Percentiles rank a stretch among this genome's conserved stretches.
phyloP scores from a whole-genome alignment of 2,888 invertebrate species.

The Agrilus mali region DNA sequence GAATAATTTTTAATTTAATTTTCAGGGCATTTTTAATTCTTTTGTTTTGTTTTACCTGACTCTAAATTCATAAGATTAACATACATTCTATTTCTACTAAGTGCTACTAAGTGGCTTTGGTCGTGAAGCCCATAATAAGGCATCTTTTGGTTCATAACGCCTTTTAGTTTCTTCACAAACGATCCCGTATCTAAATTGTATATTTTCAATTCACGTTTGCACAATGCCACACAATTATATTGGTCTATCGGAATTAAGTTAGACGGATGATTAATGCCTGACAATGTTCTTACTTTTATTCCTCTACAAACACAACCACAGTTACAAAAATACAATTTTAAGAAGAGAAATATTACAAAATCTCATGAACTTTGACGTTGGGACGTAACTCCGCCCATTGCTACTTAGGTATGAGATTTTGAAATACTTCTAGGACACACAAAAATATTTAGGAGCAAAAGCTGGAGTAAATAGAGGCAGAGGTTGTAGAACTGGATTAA shows the following conservation, averaged over 20 bases:
- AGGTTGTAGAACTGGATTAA: background rate
- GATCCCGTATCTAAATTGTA: slow-evolving; percentile 68
- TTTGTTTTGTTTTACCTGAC: slow-evolving; percentile 41
- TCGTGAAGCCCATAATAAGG: slow-evolving; percentile 80
- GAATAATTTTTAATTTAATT: slow-evolving; percentile 3
- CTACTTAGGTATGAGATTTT: no score
- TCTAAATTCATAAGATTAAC: slow-evolving; percentile 78
- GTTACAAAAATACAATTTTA: background rate
- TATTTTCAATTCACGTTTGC: slow-evolving; percentile 66
- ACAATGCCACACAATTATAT: slow-evolving; percentile 65
- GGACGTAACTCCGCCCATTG: no score
- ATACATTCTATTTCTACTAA: slow-evolving; percentile 80
- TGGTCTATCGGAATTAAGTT: slow-evolving; percentile 66
- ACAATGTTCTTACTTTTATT: slow-evolving; percentile 53
- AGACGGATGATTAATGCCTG: slow-evolving; percentile 64
- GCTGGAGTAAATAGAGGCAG: background rate
- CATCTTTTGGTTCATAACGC: slow-evolving; percentile 89
- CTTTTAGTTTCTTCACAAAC: slow-evolving; percentile 60
- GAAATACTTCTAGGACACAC: no score
- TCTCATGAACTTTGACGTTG: no score
- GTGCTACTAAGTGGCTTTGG: slow-evolving; percentile 63
- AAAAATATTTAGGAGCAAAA: no score
- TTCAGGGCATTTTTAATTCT: background rate
- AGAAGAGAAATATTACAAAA: no score
- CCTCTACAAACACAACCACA: slow-evolving; percentile 44